Base-by-base conservation (phyloP, 92 coral and sea anemone species). In the Parazoanthus atlanticus region DNA sequence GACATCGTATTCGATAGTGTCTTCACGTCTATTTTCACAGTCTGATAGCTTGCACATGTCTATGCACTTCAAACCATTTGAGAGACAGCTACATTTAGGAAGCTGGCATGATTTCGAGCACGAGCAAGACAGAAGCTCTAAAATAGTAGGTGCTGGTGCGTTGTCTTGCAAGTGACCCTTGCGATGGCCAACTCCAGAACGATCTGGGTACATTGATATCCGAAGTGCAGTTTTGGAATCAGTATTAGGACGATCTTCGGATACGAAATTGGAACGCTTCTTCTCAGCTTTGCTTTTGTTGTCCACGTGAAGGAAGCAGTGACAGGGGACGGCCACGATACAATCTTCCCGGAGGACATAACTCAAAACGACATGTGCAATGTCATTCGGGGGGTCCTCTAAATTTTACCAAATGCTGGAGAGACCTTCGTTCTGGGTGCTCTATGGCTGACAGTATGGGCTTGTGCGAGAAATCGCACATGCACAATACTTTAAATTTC, bases 81-180 rank as follows among this genome's bases (percentile, higher is more conserved):
- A n/a, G 33, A 85, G 8, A 85, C 89, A 85, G 10, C 16, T 16
- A 28, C 80, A 74, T 34, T 13, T 6, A 5, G 65, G 81, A 21
- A 38, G 36, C n/a, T 41, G 49, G 70, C 89, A 85, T 10, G 19
- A 19, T 23, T 31, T 70, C 8, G 30, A 15, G 34, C 89, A 74
- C 15, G 49, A 23, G 82, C 82, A 85, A 13, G 89, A 38, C 77
- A 73, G 58, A 16, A 85, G 41, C 41, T 73, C 64, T 52, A 85
- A 31, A 11, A 85, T 36, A 19, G 67, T 16, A 6, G 80, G 81
- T 9, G 89, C 82, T 49, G 89, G 80, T 25, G 16, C 17, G 0
- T 32, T 82, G 15, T 23, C 21, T 82, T 43, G 49, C 49, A 43
- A 43, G 49, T 8, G 49, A 43, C 8, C 49, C 5, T 33, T 21